phyloP scores from a whole-genome alignment of 2,113 vertebrate genomes.

The Oncorhynchus keta region DNA sequence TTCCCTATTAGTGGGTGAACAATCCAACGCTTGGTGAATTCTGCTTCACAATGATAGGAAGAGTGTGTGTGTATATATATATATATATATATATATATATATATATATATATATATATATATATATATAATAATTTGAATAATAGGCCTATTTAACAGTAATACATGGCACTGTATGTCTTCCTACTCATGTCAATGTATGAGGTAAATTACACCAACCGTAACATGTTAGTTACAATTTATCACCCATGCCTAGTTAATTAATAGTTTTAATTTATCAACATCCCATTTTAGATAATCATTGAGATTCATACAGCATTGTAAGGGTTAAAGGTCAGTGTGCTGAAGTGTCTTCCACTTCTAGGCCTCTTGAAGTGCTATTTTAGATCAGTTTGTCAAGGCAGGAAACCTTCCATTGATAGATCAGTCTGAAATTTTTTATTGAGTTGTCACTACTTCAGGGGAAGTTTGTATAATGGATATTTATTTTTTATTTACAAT shows the following conservation, averaged over 20 bases:
- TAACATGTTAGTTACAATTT: background rate
- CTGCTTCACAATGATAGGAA: no score
- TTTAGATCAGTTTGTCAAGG: background rate
- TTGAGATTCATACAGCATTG: constrained; percentile 8
- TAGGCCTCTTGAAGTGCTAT: background rate
- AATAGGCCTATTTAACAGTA: background rate
- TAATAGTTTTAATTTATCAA: background rate
- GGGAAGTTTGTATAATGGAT: background rate
- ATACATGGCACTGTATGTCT: background rate
- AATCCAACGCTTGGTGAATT: no score
- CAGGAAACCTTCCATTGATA: no score
- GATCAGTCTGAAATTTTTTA: background rate
- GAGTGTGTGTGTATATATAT: no score
- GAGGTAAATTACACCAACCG: background rate
- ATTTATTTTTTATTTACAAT: constrained; percentile 11
- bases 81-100: no score
- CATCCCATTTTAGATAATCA: background rate
- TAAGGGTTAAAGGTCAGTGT: constrained; percentile 11
- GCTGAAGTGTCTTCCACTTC: constrained; percentile 1
- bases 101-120: no score
- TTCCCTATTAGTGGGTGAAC: no score
- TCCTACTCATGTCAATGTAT: background rate
- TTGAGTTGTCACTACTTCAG: constrained; percentile 13
- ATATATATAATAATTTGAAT: constrained; percentile 42
- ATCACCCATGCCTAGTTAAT: background rate